Conservation (phyloP, 1,140 invertebrate genomes). For the Vollenhovia emeryi region DNA sequence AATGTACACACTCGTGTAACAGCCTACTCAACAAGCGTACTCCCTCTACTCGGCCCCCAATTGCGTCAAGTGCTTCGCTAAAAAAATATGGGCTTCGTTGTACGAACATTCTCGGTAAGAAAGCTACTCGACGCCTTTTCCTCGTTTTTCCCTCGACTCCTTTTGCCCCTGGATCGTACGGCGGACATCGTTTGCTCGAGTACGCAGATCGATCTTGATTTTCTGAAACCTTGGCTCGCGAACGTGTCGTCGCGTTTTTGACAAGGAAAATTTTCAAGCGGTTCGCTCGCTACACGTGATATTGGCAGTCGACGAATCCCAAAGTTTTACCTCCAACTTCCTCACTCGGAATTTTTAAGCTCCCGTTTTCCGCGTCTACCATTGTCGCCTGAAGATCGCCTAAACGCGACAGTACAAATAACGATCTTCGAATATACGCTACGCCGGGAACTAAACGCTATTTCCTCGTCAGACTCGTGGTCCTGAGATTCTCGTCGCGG, state of each 20-base stretch:
- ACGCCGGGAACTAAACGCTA: neutral
- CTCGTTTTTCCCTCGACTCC: neutral
- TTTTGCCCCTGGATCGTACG: no score
- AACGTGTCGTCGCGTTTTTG: neutral
- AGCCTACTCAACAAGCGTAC: neutral
- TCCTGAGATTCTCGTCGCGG: neutral
- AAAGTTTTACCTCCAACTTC: neutral
- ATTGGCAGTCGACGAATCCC: constrained; percentile 14
- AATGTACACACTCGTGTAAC: neutral
- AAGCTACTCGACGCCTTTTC: neutral
- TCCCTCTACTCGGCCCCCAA: neutral
- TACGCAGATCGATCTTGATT: neutral
- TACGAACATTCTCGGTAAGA: constrained; percentile 34
- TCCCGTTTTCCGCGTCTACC: neutral
- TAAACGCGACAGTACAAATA: neutral
- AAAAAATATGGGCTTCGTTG: constrained; percentile 52
- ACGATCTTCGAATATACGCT: neutral
- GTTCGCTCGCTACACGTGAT: neutral
- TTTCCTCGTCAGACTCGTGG: neutral
- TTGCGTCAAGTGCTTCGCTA: constrained; percentile 7
- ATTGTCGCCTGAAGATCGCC: neutral
- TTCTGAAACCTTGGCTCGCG: neutral
- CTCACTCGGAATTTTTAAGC: neutral
- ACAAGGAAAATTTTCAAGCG: neutral
- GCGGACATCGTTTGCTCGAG: neutral